These are phyloP conservation scores for Apostichopus leukothele DNA, from an alignment of 53 echinoderm and acorn worm genomes.

Conservation along the genomic window DNA sequence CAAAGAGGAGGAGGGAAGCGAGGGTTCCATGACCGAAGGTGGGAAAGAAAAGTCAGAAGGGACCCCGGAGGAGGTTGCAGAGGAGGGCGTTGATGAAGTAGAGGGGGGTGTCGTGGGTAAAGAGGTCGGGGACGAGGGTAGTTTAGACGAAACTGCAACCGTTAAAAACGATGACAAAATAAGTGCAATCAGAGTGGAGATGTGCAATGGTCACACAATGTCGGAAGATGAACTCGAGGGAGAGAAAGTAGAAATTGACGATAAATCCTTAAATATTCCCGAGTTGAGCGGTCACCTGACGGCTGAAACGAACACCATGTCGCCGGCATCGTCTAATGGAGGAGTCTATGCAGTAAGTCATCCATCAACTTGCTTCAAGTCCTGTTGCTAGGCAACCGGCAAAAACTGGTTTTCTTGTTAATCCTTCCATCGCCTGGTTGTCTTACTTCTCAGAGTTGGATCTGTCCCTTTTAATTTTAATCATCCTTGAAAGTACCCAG, in stretches of 20 bases:
- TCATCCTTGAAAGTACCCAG: no score
- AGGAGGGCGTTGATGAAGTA: slow-evolving; percentile 25
- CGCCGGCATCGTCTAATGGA: slow-evolving; percentile 94
- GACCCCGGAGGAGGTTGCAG: slow-evolving; percentile 21
- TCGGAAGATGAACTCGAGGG: slow-evolving; percentile 32
- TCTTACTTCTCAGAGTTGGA: no score
- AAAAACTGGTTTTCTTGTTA: no score
- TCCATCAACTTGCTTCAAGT: no score
- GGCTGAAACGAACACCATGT: slow-evolving; percentile 70
- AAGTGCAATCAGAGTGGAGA: slow-evolving; percentile 75
- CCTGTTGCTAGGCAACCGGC: no score
- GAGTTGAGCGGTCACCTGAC: slow-evolving; percentile 60
- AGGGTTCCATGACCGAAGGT: background rate
- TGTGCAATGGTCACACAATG: slow-evolving; percentile 70
- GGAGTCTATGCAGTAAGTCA: slow-evolving; percentile 94
- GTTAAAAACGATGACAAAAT: slow-evolving; percentile 46
- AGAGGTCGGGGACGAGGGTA: slow-evolving; percentile 5
- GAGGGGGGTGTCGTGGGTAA: slow-evolving; percentile 22
- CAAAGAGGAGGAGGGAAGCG: slow-evolving; percentile 4
- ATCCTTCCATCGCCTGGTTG: no score
- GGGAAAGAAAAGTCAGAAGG: background rate
- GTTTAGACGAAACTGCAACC: slow-evolving; percentile 20
- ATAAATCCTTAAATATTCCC: slow-evolving; percentile 61
- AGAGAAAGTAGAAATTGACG: slow-evolving; percentile 30
- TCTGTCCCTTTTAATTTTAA: no score